These are phyloP conservation scores for Rhogogaster chlorosoma DNA, from an alignment of 2,888 invertebrate species.

Conservation along the genomic window DNA sequence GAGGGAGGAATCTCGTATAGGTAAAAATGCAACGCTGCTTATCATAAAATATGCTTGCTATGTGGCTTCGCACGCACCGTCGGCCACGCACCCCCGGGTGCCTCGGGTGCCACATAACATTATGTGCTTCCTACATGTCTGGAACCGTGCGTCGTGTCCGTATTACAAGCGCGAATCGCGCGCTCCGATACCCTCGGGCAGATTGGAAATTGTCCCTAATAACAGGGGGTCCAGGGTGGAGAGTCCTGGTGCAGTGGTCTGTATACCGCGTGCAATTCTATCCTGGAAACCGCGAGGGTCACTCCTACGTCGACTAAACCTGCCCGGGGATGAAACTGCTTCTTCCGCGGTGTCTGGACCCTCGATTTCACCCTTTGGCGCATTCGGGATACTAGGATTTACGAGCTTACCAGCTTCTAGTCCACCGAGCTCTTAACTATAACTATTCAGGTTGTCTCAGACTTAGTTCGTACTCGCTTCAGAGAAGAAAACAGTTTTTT, in stretches of 20 bases:
- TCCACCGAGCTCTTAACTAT: not conserved
- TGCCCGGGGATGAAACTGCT: slow-evolving; percentile 34
- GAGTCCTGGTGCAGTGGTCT: slow-evolving; percentile 1
- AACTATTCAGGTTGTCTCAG: not conserved
- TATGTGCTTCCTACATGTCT: slow-evolving; percentile 64
- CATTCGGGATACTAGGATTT: not conserved
- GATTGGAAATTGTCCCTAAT: slow-evolving; percentile 78
- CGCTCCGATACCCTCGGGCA: slow-evolving; percentile 71
- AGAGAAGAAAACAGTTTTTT: not conserved
- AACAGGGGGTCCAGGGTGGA: slow-evolving; percentile 71
- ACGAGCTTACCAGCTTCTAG: not conserved
- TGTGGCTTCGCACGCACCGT: slow-evolving; percentile 55
- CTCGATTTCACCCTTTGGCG: slow-evolving; percentile 1
- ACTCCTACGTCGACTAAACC: slow-evolving; percentile 38
- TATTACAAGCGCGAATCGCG: slow-evolving; percentile 53
- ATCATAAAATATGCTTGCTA: slow-evolving; percentile 75
- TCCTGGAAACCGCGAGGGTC: slow-evolving; percentile 18
- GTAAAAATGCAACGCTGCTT: slow-evolving; percentile 72
- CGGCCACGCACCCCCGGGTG: slow-evolving; percentile 29
- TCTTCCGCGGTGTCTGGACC: slow-evolving; percentile 16
- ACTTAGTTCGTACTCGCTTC: not conserved
- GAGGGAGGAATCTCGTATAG: not conserved
- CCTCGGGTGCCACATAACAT: slow-evolving; percentile 38
- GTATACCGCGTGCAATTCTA: slow-evolving; percentile 4
- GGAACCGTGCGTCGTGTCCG: slow-evolving; percentile 55